Evolutionary conservation across 2,797 vertebrate genomes (phyloP), one percentile per base, ranked within the genome.

Genomic region (Sebastes nivosus): DNA sequence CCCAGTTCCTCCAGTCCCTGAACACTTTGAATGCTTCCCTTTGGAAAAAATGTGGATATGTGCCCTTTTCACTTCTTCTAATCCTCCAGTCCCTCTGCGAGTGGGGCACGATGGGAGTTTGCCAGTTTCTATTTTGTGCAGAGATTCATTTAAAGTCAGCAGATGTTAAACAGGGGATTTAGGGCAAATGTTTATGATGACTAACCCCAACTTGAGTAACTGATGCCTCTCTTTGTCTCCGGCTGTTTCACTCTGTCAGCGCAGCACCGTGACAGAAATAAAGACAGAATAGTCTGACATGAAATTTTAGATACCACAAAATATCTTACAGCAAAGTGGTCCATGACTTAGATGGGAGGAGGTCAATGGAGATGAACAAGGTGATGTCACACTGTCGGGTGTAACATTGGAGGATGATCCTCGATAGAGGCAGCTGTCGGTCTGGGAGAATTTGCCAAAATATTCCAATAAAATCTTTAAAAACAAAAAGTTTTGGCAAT

Each of bases 51-150:
- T 34, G 34, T 88, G 73, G 78, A 77, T 60, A 8, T 60, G 30
- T 80, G 54, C 81, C 70, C 8, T 75, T 81, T 90, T 84, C 36
- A 61, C 42, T 59, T 81, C 61, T 42, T 87, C 59, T 87, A 88
- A 91, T 90, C 83, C 74, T 80, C 8, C 22, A 11, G 61, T 73
- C 63, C 57, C 61, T 63, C 50, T 65, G 66, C 59, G 68, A 79
- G 66, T 50, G 20, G 25, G 20, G 32, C 32, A 20, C 1, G 24
- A 84, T 59, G 50, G 73, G 29, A 77, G 25, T 83, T 79, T 85
- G 59, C 60, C 59, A 71, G 54, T 85, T 69, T 64, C 55, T 78
- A 32, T 81, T 83, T 67, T 67, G 38, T 83, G 24, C n/a, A 13
- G 52, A 59, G 82, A 60, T 64, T 80, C 38, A 61, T 81, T 85